Percentiles rank a stretch among this genome's conserved stretches.
These are phyloP conservation scores for Dioctria rufipes DNA, from an alignment of 2,888 invertebrate genomes.

Conservation along the genomic window DNA sequence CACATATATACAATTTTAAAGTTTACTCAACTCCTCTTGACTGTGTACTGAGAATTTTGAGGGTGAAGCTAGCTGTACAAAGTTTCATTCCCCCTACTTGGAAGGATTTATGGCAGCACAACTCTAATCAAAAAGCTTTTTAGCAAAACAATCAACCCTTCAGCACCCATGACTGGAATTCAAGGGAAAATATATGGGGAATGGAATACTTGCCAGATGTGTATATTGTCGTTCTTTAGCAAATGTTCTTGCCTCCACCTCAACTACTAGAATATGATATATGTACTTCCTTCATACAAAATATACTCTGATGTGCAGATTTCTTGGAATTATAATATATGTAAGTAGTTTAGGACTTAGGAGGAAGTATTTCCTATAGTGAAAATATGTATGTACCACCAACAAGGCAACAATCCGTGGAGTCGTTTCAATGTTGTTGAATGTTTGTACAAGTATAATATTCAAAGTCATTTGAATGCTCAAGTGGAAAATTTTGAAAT, in stretches of 20 bases:
- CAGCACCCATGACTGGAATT: not conserved
- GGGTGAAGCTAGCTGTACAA: not conserved
- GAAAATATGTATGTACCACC: not conserved
- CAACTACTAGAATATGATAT: not conserved
- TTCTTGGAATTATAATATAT: no score
- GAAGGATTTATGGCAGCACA: slow-evolving; percentile 16
- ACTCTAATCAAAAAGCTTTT: slow-evolving; percentile 45
- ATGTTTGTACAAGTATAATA: not conserved
- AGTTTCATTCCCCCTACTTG: not conserved
- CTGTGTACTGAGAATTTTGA: not conserved
- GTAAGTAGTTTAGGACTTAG: no score
- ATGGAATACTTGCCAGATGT: not conserved
- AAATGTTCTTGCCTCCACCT: not conserved
- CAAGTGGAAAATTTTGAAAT: slow-evolving; percentile 23
- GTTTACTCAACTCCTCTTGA: slow-evolving; percentile 2
- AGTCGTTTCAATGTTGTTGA: slow-evolving; percentile 26
- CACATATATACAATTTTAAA: not conserved
- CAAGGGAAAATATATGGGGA: not conserved
- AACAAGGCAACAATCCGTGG: slow-evolving; percentile 20
- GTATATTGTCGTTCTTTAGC: not conserved
- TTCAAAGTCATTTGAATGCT: not conserved
- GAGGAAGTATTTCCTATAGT: slow-evolving; percentile 4
- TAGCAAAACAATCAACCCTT: slow-evolving; percentile 25
- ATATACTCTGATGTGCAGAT: no score
- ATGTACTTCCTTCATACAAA: no score